These are phyloP conservation scores for Drosophila pachea DNA, from an alignment of 1,140 invertebrate species.

Conservation along the genomic window DNA sequence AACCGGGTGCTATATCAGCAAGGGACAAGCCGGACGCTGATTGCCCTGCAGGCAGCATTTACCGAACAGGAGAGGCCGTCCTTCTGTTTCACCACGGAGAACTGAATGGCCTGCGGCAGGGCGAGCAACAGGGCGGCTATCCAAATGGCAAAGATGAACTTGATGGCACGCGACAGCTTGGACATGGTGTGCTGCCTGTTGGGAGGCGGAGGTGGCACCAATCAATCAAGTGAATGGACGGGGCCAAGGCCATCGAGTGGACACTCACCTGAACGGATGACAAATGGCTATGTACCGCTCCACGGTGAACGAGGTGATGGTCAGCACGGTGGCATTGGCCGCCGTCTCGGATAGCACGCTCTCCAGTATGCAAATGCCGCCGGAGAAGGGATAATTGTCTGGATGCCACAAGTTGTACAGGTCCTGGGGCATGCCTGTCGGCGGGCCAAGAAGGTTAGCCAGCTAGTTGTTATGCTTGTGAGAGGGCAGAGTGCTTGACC, in stretches of 20 bases:
- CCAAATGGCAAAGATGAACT: constrained; percentile 88
- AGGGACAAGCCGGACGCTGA: not conserved
- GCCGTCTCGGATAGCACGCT: constrained; percentile 90
- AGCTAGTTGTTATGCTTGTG: not conserved
- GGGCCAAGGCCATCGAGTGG: not conserved
- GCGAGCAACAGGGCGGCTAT: constrained; percentile 85
- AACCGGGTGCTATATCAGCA: not conserved
- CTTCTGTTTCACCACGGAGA: constrained; percentile 81
- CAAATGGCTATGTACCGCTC: constrained; percentile 92
- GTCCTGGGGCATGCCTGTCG: constrained; percentile 86
- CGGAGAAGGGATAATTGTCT: constrained; percentile 87
- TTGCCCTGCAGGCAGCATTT: constrained; percentile 26
- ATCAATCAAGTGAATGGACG: constrained; percentile 41
- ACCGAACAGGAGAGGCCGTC: constrained; percentile 80
- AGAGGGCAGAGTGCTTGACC: not conserved
- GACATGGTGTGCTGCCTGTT: constrained; percentile 88
- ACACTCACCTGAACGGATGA: constrained; percentile 83
- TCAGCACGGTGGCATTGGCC: constrained; percentile 93
- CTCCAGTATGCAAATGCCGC: constrained; percentile 86
- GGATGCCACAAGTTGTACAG: constrained; percentile 89
- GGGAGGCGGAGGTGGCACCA: constrained; percentile 22
- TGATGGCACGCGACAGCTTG: constrained; percentile 86
- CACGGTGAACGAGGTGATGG: constrained; percentile 92
- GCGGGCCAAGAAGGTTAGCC: not conserved
- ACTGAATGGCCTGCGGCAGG: constrained; percentile 88